Percentiles rank a stretch among this genome's conserved stretches.
Conservation (phyloP, 2,113 vertebrate species). For the Dicrurus megarhynchus region DNA sequence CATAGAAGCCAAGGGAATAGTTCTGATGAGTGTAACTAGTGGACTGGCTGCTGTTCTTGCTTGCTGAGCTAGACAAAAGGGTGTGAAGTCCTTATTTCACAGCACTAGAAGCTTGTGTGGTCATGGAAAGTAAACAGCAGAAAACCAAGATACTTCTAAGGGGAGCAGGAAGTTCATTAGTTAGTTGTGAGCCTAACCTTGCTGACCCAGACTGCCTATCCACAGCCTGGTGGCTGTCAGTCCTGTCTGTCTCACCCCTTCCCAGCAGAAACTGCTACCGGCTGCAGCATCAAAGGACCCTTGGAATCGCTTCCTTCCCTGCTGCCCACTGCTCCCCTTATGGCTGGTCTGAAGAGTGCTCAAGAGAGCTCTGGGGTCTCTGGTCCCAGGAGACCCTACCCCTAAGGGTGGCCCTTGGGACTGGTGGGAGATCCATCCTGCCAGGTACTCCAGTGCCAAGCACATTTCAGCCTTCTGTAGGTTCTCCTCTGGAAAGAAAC, state of each 20-base stretch:
- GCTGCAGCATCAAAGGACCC: not conserved
- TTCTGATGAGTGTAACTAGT: not conserved
- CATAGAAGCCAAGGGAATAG: not conserved
- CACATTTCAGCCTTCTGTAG: not conserved
- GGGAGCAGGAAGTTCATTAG: not conserved
- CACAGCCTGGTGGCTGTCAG: not conserved
- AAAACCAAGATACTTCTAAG: not conserved
- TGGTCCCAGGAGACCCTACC: not conserved
- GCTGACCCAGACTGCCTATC: not conserved
- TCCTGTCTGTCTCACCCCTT: not conserved
- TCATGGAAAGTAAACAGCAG: not conserved
- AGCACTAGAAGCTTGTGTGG: not conserved
- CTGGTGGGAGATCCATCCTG: not conserved
- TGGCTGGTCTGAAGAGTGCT: not conserved
- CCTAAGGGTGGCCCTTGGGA: not conserved
- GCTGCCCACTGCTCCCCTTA: not conserved
- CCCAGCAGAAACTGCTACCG: not conserved
- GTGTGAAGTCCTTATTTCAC: not conserved
- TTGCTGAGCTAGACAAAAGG: not conserved
- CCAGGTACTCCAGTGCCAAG: not conserved
- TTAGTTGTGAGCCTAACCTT: not conserved
- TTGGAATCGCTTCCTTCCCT: not conserved
- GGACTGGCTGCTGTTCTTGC: not conserved
- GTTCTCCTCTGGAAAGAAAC: not conserved
- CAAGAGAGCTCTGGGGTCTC: not conserved